Evolutionary conservation across 1,140 invertebrate species (phyloP).

Genomic region (Drosophila lowei): DNA sequence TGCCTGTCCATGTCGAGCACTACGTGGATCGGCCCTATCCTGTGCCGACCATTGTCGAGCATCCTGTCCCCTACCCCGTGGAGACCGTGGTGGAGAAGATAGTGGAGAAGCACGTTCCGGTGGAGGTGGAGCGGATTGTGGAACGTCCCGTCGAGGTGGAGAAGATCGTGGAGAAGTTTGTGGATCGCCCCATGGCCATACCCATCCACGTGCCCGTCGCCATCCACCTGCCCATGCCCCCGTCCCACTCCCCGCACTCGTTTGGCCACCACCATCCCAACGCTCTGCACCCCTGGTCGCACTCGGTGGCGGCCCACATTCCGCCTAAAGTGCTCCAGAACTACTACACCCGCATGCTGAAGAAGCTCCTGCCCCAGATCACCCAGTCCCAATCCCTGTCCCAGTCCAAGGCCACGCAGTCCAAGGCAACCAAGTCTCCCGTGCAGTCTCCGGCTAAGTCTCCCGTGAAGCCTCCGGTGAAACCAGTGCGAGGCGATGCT

Average conservation of each 20-base stretch:
- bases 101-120: conserved; percentile 71
- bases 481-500: conserved; percentile 56
- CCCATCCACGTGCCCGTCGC: conserved; percentile 83
- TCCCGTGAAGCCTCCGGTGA: conserved; percentile 41
- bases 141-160: conserved; percentile 85
- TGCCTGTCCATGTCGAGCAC: conserved; percentile 84
- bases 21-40: conserved; percentile 83
- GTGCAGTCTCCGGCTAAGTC: neutral
- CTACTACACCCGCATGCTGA: conserved; percentile 75
- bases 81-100: conserved; percentile 79
- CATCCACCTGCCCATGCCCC: conserved; percentile 79
- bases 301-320: conserved; percentile 53
- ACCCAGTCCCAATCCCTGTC: conserved; percentile 8
- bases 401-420: neutral
- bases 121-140: conserved; percentile 84
- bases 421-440: conserved; percentile 29
- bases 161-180: conserved; percentile 84
- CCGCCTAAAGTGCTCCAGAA: conserved; percentile 73
- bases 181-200: conserved; percentile 84
- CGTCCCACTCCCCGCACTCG: conserved; percentile 36
- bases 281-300: conserved; percentile 51
- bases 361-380: conserved; percentile 67
- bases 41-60: conserved; percentile 83
- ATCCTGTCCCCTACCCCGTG: conserved; percentile 83
- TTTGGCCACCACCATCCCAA: conserved; percentile 49